phyloP scores from a whole-genome alignment of 92 coral and sea anemone species.

The Phymanthus crucifer region DNA sequence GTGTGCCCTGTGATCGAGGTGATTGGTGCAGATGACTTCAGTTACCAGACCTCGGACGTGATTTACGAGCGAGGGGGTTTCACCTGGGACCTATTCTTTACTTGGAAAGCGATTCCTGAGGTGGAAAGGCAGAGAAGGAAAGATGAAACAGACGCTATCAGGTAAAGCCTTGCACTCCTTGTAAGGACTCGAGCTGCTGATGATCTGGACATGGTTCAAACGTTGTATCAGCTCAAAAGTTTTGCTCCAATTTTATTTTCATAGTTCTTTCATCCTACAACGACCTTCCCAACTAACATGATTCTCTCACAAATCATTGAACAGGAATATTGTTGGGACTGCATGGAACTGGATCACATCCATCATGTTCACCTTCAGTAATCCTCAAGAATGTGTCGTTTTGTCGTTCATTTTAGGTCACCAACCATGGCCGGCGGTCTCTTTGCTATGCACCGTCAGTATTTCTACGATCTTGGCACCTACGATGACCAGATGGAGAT shows the following conservation, averaged over 20 bases:
- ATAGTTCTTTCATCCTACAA: too few species aligned
- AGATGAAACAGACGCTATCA: slow-evolving; percentile 85
- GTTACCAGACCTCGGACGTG: slow-evolving; percentile 80
- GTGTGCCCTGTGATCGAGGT: slow-evolving; percentile 92
- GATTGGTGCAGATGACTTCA: slow-evolving; percentile 78
- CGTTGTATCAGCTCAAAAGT: too few species aligned
- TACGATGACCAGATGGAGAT: slow-evolving; percentile 80
- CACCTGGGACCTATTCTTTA: slow-evolving; percentile 84
- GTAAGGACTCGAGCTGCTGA: too few species aligned
- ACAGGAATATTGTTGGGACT: too few species aligned
- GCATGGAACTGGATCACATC: too few species aligned
- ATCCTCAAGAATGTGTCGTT: background rate
- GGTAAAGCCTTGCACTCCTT: too few species aligned
- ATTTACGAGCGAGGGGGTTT: slow-evolving; percentile 88
- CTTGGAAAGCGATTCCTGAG: slow-evolving; percentile 91
- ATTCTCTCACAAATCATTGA: too few species aligned
- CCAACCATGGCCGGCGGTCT: slow-evolving; percentile 93
- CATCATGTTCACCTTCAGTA: too few species aligned
- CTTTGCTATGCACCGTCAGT: slow-evolving; percentile 77
- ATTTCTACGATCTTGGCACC: slow-evolving; percentile 82
- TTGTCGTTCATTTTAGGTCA: slow-evolving; percentile 43
- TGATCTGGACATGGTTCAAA: too few species aligned
- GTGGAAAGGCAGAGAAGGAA: slow-evolving; percentile 73
- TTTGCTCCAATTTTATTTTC: too few species aligned
- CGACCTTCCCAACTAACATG: too few species aligned